Evolutionary conservation across 2,797 vertebrate species (phyloP), one percentile per base, ranked within the genome.

Genomic region (Labeo calbasu): DNA sequence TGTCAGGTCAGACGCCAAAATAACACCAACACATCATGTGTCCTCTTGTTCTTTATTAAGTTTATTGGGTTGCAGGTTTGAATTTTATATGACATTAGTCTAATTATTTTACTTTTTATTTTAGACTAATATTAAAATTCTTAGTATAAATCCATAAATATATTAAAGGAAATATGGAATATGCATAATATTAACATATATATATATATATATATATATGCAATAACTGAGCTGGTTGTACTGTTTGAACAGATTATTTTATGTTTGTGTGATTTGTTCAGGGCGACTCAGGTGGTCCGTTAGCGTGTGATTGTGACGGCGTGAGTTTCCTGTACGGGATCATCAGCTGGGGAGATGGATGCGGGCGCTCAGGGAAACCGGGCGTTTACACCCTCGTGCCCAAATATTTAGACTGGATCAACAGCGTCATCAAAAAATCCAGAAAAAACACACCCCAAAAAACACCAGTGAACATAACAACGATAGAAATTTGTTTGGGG

Each of bases 301-400:
- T 99, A 89, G 95, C 94, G n/a, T 99, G 98, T 51, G 93, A 93
- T 68, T 85, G 88, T 86, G 59, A 93, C 1, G 95, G 95, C 0
- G 93, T 96, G 87, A 96, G 95, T 86, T 97, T 97, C 89, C 94
- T 99, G 66, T 98, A 97, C 0, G 98, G 98, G 46, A 90, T 99
- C 91, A 94, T 98, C 93, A 99, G 98, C 92, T 99, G 98, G 98
- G 98, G 97, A 0, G 96, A 98, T 0, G 97, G 97, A 89, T 99
- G 98, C 0, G 95, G 96, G 19, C 91, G 91, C 55, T 73, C 91
- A 2, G 92, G 93, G 77, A 99, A 96, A 89, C 98, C 98, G 0
- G 98, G 98, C 0, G 98, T 99, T 75, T 99, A 99, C 81, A 98
- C 98, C 4, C 95, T 90, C 76, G 96, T 99, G 51, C 91, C 94